phyloP scores from a whole-genome alignment of 2,888 invertebrate genomes.

The Amphipoea oculea region DNA sequence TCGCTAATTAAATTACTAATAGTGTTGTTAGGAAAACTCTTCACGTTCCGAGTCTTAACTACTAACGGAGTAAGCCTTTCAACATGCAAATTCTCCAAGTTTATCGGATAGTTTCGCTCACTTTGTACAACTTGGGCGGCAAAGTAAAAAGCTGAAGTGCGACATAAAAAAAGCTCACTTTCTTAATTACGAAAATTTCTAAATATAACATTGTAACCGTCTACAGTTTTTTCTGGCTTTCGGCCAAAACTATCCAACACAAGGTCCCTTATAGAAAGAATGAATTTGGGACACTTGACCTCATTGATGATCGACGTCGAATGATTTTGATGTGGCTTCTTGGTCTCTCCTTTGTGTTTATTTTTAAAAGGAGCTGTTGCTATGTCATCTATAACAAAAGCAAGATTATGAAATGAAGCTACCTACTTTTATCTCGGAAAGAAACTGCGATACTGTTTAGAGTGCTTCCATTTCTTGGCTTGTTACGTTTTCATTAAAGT shows the following conservation, averaged over 20 bases:
- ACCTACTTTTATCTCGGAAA: not conserved
- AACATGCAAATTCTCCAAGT: constrained; percentile 32
- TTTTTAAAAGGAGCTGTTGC: not conserved
- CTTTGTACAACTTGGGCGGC: constrained; percentile 8
- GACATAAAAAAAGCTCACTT: constrained; percentile 47
- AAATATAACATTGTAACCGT: constrained; percentile 55
- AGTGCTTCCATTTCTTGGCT: not conserved
- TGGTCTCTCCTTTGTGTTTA: constrained; percentile 6
- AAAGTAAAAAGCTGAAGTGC: constrained; percentile 36
- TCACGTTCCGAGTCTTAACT: not conserved
- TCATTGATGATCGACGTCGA: constrained; percentile 41
- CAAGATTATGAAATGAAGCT: not conserved
- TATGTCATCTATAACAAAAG: not conserved
- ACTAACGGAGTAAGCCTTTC: constrained; percentile 5
- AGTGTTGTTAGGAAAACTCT: not conserved
- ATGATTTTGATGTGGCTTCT: constrained; percentile 35
- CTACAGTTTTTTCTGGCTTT: constrained; percentile 50
- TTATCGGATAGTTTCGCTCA: constrained; percentile 15
- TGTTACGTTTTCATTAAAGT: not conserved
- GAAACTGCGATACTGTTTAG: not conserved
- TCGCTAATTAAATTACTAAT: constrained; percentile 2
- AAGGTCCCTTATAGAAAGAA: constrained; percentile 60
- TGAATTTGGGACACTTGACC: constrained; percentile 63
- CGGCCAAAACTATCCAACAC: constrained; percentile 55
- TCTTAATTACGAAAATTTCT: constrained; percentile 64